Base-by-base conservation (phyloP, 2,797 vertebrate species). In the Tokudaia muenninki region DNA sequence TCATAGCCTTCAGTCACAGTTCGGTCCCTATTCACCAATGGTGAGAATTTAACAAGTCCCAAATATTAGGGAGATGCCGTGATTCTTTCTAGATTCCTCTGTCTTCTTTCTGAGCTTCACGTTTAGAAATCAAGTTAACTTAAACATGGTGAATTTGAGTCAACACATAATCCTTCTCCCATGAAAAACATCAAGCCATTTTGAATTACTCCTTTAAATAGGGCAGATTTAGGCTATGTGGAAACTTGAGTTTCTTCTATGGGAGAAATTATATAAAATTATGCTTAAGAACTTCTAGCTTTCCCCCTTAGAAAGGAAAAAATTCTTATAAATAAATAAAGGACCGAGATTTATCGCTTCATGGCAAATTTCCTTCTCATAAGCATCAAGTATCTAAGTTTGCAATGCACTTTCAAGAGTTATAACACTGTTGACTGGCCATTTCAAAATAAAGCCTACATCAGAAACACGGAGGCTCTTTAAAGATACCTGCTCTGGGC, bases 391-490 rank as follows among this genome's bases (percentile, higher is more conserved):
- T 90, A 22, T 29, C 37, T 77, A 92, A 94, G 77, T 31, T 94
- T 34, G 24, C 13, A 92, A 41, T 10, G 14, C n/a, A 81, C 4
- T 93, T 91, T 87, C 29, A 94, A 94, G n/a, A 95, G 61, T 93
- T 94, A 83, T 78, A 92, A 75, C 37, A 63, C 87, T 3, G 65
- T 50, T 29, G 78, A 87, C 41, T 97, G 84, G 47, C 72, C 59
- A 72, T 72, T 84, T 96, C 47, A n/a, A 26, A 87, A 61, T 81
- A 93, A 96, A 59, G 97, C 93, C 78, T 57, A 50, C 74, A 94
- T 41, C 47, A 92, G 47, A 95, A 96, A 87, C 44, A 31, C 9
- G 10, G 9, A 94, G 24, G 10, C 17, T 37, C 44, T 82, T 75
- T 61, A 87, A 95, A 93, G 34, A 11, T 7, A 44, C 44, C 55